A percentile compares a stretch with the other conserved stretches of the same genome.
phyloP scores from a whole-genome alignment of 2,797 vertebrate species.

The Arrhamphus sclerolepis region DNA sequence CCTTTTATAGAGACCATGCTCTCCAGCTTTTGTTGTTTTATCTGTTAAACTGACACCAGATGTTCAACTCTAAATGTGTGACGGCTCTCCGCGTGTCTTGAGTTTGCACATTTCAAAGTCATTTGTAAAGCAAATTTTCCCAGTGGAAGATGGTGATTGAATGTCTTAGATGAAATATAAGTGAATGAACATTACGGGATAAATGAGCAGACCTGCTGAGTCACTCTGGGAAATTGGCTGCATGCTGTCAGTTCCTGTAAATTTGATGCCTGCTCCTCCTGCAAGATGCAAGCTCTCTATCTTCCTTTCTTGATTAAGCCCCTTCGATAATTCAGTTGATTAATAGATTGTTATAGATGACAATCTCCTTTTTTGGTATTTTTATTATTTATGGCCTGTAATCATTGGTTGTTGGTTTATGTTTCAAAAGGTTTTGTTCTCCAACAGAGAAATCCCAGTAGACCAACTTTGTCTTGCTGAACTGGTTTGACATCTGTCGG shows the following conservation, averaged over 20 bases:
- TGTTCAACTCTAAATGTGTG: background rate
- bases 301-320: constrained; percentile 33
- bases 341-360: constrained; percentile 50
- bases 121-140: constrained; percentile 1
- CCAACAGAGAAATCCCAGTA: background rate
- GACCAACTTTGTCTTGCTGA: constrained; percentile 7
- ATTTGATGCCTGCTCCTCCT: constrained; percentile 4
- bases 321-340: constrained; percentile 53
- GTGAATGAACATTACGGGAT: constrained; percentile 1
- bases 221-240: constrained; percentile 35
- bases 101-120: constrained; percentile 9
- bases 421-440: background rate
- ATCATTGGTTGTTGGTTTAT: background rate
- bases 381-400: background rate
- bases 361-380: constrained; percentile 1
- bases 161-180: constrained; percentile 12
- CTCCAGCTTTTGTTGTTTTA: background rate
- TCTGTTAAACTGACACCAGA: constrained; percentile 1
- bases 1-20: background rate
- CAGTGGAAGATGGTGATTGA: constrained; percentile 3
- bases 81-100: background rate
- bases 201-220: constrained; percentile 25
- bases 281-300: constrained; percentile 52
- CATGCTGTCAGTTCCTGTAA: constrained; percentile 15
- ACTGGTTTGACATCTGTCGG: constrained; percentile 37